A percentile compares a stretch with the other conserved stretches of the same genome.
These are phyloP conservation scores for Pandemis corylana DNA, from an alignment of 2,888 invertebrate species.

Conservation along the genomic window DNA sequence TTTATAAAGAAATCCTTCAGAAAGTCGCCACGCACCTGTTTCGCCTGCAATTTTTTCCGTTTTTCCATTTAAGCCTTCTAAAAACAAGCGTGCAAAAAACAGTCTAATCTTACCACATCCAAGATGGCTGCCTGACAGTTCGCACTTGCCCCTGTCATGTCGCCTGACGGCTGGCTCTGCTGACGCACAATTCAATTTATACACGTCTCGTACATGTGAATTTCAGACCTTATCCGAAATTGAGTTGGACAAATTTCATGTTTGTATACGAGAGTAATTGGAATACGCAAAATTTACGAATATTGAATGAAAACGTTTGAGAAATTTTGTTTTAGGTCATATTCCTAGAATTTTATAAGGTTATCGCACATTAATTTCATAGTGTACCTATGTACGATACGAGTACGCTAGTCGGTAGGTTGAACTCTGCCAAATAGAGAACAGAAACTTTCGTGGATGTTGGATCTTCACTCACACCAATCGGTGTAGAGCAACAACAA, in stretches of 20 bases:
- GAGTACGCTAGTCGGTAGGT: too few relatives aligned
- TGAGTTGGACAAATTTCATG: neutral
- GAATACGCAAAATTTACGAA: neutral
- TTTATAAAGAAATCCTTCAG: too few relatives aligned
- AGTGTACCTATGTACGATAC: too few relatives aligned
- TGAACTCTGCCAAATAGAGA: too few relatives aligned
- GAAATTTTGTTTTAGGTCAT: neutral
- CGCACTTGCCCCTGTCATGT: constrained; percentile 20
- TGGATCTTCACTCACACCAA: too few relatives aligned
- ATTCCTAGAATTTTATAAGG: neutral
- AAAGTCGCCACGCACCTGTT: neutral
- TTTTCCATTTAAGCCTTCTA: neutral
- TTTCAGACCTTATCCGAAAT: constrained; percentile 1
- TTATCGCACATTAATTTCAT: too few relatives aligned
- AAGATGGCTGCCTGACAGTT: constrained; percentile 6
- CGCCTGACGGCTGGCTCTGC: constrained; percentile 10
- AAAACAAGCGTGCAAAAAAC: neutral
- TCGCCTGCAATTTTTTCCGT: neutral
- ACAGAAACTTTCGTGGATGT: too few relatives aligned
- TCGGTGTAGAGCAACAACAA: too few relatives aligned
- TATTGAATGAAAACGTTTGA: neutral
- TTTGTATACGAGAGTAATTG: neutral
- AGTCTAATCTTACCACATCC: constrained; percentile 14
- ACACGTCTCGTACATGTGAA: constrained; percentile 5
- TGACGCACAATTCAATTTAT: constrained; percentile 13